Base-by-base conservation (phyloP, 2,113 vertebrate species). In the Hippoglossus stenolepis region DNA sequence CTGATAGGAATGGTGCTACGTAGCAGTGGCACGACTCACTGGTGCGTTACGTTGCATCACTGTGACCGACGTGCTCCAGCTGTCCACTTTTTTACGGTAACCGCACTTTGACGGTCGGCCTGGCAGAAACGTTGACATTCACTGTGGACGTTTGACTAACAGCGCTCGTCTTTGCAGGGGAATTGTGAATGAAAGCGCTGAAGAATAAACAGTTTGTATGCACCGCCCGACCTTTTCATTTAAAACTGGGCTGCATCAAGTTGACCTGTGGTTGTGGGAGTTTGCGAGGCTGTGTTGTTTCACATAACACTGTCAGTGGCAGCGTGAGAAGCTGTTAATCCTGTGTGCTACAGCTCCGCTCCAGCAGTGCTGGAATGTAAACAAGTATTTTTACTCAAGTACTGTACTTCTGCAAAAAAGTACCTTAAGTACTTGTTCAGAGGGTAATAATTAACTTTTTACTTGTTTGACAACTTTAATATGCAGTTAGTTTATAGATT, bases 11-110 rank as follows among this genome's bases (percentile, higher is more conserved):
- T 24, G 58, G 43, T 60, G 38, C 45, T 38, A 63, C 40, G 23
- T 26, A 38, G 63, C 40, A 76, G 73, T 20, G 5, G 70, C 80
- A 60, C 45, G 49, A 45, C 28, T 26, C 56, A 40, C 45, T 68
- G 45, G 66, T 53, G 73, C 66, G 31, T 79, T 68, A 56, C 28
- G 60, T 82, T 85, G 49, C 88, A 66, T 84, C 69, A 83, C 14
- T 69, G 68, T 65, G 65, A 79, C 45, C 49, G 65, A 89, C 73
- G 80, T 72, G 43, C 70, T 73, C 66, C 87, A 86, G 83, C 88
- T 85, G 87, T 84, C 67, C 60, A 28, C 74, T 67, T 77, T 77
- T 87, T 81, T 51, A 80, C 58, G 0, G 75, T 70, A 79, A 77
- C 35, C 47, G 57, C 51, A 40, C 60, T 73, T 65, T 24, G 70